These are phyloP conservation scores for Lordiphosa clarofinis DNA, from an alignment of 1,140 invertebrate genomes.

Conservation along the genomic window DNA sequence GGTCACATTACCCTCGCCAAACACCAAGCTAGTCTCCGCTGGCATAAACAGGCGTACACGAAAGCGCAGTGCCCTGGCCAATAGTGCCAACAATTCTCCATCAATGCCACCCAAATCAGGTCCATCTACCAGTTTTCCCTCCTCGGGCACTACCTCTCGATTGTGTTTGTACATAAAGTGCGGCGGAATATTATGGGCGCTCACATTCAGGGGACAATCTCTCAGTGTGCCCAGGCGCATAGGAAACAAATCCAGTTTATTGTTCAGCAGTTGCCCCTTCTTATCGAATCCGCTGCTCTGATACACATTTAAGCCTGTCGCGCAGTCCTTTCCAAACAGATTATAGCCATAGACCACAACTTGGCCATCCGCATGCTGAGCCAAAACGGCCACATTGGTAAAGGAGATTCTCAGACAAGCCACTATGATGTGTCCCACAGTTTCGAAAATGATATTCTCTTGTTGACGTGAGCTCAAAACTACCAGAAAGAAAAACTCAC, in stretches of 20 bases:
- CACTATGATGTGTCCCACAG: slow-evolving; percentile 15
- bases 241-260: slow-evolving; percentile 31
- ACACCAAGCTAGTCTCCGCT: slow-evolving; percentile 35
- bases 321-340: slow-evolving; percentile 32
- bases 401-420: slow-evolving; percentile 9
- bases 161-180: slow-evolving; percentile 38
- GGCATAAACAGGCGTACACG: slow-evolving; percentile 26
- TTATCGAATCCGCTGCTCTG: slow-evolving; percentile 24
- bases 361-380: slow-evolving; percentile 16
- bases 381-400: slow-evolving; percentile 48
- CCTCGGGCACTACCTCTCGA: background rate
- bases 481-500: slow-evolving; percentile 47
- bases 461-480: slow-evolving; percentile 23
- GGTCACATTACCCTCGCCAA: slow-evolving; percentile 29
- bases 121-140: slow-evolving; percentile 4
- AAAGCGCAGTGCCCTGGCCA: slow-evolving; percentile 38
- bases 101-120: slow-evolving; percentile 39
- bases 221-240: slow-evolving; percentile 14
- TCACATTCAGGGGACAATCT: slow-evolving; percentile 37
- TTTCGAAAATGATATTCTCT: background rate
- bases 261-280: background rate
- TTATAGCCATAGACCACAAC: slow-evolving; percentile 31
- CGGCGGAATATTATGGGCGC: slow-evolving; percentile 43
- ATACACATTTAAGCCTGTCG: slow-evolving; percentile 13
- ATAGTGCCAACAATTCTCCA: slow-evolving; percentile 45